phyloP scores from a whole-genome alignment of 2,113 vertebrate genomes.

The Centrocercus urophasianus region DNA sequence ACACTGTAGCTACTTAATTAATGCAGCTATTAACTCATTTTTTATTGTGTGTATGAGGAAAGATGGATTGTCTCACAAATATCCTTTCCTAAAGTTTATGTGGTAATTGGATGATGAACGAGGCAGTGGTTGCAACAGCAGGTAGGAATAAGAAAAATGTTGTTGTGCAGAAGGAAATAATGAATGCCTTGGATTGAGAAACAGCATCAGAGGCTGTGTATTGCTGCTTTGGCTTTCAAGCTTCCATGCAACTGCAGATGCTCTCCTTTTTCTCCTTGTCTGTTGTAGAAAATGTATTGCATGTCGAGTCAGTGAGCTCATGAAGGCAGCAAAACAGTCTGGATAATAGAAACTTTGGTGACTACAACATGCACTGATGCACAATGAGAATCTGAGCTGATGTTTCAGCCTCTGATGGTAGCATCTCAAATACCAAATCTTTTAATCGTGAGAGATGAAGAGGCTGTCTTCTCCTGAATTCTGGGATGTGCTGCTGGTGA shows the following conservation, averaged over 20 bases:
- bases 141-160: background rate
- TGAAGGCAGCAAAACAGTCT: background rate
- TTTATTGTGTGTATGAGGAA: background rate
- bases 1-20: background rate
- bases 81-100: background rate
- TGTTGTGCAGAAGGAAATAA: background rate
- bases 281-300: background rate
- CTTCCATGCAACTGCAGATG: background rate
- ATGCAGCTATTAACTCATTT: conserved; percentile 10
- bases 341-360: background rate
- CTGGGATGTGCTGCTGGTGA: background rate
- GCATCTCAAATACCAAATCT: background rate
- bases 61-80: background rate
- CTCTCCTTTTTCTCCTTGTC: background rate
- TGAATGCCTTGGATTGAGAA: background rate
- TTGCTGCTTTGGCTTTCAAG: background rate
- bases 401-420: background rate
- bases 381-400: background rate
- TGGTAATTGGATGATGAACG: background rate
- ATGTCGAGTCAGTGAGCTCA: background rate
- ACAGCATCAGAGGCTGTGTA: background rate
- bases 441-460: background rate
- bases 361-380: background rate
- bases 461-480: background rate
- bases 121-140: background rate